These are phyloP conservation scores for Epinotia demarniana DNA, from an alignment of 2,888 invertebrate species.

Conservation along the genomic window DNA sequence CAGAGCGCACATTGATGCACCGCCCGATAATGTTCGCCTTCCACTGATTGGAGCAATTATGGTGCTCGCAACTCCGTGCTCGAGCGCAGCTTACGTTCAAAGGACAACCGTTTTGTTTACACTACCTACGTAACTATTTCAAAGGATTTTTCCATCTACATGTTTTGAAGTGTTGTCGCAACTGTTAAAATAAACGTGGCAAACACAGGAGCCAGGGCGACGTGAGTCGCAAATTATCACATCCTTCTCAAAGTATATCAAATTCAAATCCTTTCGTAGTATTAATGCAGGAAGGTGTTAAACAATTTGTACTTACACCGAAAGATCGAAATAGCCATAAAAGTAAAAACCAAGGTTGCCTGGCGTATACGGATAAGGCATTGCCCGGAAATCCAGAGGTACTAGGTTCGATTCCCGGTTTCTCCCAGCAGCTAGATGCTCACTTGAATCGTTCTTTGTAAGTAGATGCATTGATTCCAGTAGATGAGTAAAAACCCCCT, in stretches of 20 bases:
- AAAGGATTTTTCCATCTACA: slow-evolving; percentile 27
- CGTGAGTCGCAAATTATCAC: slow-evolving; percentile 42
- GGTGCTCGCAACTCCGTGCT: slow-evolving; percentile 10
- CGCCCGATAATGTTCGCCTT: slow-evolving; percentile 20
- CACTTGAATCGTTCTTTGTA: no score
- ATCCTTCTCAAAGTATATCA: slow-evolving; percentile 18
- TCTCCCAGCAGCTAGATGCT: no score
- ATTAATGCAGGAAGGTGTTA: slow-evolving; percentile 8
- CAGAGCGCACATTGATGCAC: slow-evolving; percentile 29
- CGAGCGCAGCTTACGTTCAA: neutral
- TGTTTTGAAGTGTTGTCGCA: slow-evolving; percentile 27
- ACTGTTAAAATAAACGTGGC: slow-evolving; percentile 31
- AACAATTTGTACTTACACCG: neutral
- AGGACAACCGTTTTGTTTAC: slow-evolving; percentile 15
- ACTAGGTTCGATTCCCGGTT: no score
- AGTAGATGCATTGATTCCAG: no score
- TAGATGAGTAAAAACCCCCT: no score
- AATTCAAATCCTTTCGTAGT: slow-evolving; percentile 1
- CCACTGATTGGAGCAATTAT: slow-evolving; percentile 32
- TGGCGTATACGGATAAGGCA: no score
- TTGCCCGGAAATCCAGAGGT: no score
- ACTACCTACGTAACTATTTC: slow-evolving; percentile 9
- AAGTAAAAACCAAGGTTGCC: no score
- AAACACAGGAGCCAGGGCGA: slow-evolving; percentile 1
- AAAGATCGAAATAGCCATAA: no score